Conservation (phyloP, 53 echinoderm and acorn worm species). For the Holothuria leucospilota region DNA sequence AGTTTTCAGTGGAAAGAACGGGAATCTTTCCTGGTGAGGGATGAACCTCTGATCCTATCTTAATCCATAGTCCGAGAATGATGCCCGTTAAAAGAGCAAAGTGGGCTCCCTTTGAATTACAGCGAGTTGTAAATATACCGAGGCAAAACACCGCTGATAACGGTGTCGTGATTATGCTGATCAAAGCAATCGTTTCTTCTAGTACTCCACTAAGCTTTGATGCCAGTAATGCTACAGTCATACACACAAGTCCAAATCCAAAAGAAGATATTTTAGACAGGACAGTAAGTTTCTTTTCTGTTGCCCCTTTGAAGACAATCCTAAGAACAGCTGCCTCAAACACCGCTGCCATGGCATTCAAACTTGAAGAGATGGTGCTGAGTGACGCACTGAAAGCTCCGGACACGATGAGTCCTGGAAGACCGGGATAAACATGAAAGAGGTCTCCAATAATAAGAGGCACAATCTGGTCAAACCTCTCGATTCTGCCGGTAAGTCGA, state of each 20-base stretch:
- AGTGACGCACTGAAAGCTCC: conserved; percentile 15
- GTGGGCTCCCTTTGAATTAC: not conserved
- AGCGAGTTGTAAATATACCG: not conserved
- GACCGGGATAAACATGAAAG: not conserved
- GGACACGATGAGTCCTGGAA: not conserved
- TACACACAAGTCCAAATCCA: not conserved
- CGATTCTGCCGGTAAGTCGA: not conserved
- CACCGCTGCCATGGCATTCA: not conserved
- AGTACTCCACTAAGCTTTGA: conserved; percentile 7
- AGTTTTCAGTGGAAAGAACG: not conserved
- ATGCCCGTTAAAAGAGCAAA: not conserved
- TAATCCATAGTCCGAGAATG: not conserved
- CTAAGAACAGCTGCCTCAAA: not conserved
- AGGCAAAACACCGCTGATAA: not conserved
- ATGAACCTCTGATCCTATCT: conserved; percentile 6
- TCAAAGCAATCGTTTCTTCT: not conserved
- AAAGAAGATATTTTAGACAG: not conserved
- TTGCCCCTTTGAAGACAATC: not conserved
- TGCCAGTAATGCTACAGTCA: not conserved
- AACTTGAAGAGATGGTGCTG: not conserved
- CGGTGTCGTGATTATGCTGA: not conserved
- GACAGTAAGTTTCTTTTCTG: not conserved
- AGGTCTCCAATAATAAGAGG: not conserved
- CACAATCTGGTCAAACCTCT: conserved; percentile 1
- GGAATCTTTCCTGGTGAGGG: not conserved